Base-by-base conservation (phyloP, 2,113 vertebrate species). In the Haliaeetus leucogaster region DNA sequence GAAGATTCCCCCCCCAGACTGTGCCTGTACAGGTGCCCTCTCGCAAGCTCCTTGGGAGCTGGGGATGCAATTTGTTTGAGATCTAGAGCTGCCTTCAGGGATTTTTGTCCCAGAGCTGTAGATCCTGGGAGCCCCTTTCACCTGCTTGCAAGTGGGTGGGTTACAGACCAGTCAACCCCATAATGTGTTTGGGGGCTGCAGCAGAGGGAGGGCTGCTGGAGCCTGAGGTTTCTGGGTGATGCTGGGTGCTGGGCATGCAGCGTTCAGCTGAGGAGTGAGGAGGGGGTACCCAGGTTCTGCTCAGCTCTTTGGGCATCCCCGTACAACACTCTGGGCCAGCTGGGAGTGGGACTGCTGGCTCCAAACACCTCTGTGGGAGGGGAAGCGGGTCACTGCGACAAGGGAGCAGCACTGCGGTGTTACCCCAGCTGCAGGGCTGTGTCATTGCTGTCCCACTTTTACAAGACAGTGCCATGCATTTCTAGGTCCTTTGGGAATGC, bases 141-240 rank as follows among this genome's bases (percentile, higher is more conserved):
- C 26, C 20, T 26, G 26, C n/a, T 27, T 3, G 2, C 26, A 47
- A 36, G 16, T 4, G 42, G 6, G 5, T 32, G 11, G 15, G 6
- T 52, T 83, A 10, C 32, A 90, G 22, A 59, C 4, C 3, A 4
- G 17, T 29, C 2, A 2, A n/a, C 9, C 16, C 32, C 25, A 4
- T 6, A 29, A 55, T 1, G 1, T 3, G 0, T 89, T 79, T 50
- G 20, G 18, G 59, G 34, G 4, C 36, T 16, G 5, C 20, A 43
- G 56, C 6, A 9, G 16, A 70, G 34, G 3, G 11, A 42, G 5
- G 6, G 30, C 56, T 89, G 15, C 47, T 58, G 55, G 50, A 82
- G 8, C 18, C 66, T 65, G 30, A 5, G 17, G 30, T 47, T 82
- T 45, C 70, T 2, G 1, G 29, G 55, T 1, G 4, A 23, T 74